phyloP scores from a whole-genome alignment of 2,888 invertebrate genomes.

The Chrysina gloriosa region DNA sequence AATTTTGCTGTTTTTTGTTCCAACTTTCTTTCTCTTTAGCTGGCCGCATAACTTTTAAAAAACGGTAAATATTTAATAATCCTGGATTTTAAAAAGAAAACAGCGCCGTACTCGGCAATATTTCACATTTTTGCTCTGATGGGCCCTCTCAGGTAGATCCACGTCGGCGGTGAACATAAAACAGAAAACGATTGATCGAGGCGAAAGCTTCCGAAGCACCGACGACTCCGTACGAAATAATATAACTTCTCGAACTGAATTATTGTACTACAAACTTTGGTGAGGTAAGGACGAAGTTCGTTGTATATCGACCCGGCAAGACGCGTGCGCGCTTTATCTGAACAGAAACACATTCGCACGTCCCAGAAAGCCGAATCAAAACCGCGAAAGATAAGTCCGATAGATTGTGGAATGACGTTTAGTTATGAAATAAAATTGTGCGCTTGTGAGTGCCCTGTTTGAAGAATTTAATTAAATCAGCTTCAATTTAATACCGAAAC shows the following conservation, averaged over 20 bases:
- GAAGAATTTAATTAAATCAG: not conserved
- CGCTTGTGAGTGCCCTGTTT: not conserved
- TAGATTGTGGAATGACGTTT: constrained; percentile 7
- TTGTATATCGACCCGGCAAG: not conserved
- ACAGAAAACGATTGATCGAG: constrained; percentile 9
- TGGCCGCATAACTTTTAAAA: no score
- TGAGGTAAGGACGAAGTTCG: not conserved
- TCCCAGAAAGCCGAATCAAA: not conserved
- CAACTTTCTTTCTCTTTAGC: no score
- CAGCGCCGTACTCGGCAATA: constrained; percentile 1
- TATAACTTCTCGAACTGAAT: not conserved
- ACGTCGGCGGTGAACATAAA: not conserved
- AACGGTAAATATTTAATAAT: no score
- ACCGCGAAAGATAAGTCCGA: not conserved
- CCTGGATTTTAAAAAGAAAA: no score
- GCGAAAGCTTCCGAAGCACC: not conserved
- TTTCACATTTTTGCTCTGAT: not conserved
- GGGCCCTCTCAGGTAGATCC: constrained; percentile 12
- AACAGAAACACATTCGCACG: not conserved
- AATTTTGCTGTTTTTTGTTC: no score
- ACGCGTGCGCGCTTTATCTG: constrained; percentile 19
- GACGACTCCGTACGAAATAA: constrained; percentile 10
- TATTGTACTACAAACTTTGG: constrained; percentile 11
- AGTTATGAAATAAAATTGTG: constrained; percentile 7
- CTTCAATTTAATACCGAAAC: no score